phyloP scores from a whole-genome alignment of 2,888 invertebrate species.

The Metopia argyrocephala region DNA sequence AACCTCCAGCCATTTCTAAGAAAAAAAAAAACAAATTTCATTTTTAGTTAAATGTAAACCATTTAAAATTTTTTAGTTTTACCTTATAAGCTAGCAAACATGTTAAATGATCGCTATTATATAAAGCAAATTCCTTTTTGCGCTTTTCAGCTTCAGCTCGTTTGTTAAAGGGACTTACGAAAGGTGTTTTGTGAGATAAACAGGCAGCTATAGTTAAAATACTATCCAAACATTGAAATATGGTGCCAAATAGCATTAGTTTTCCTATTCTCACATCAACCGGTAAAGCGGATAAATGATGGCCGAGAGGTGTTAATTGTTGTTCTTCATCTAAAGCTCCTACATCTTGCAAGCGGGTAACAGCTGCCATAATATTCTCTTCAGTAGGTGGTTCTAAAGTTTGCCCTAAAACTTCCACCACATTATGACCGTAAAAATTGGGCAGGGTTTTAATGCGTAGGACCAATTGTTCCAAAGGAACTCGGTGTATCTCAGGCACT shows the following conservation, averaged over 20 bases:
- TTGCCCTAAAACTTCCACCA: slow-evolving; percentile 78
- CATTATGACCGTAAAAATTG: slow-evolving; percentile 72
- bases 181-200: slow-evolving; percentile 88
- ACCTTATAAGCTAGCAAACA: slow-evolving; percentile 91
- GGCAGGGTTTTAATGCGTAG: slow-evolving; percentile 86
- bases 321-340: slow-evolving; percentile 88
- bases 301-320: slow-evolving; percentile 90
- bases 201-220: slow-evolving; percentile 93
- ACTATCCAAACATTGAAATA: slow-evolving; percentile 94
- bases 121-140: slow-evolving; percentile 86
- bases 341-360: slow-evolving; percentile 85
- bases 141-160: slow-evolving; percentile 85
- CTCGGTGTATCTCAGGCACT: slow-evolving; percentile 92
- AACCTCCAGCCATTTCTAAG: slow-evolving; percentile 88
- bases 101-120: slow-evolving; percentile 93
- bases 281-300: slow-evolving; percentile 91
- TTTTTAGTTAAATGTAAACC: neutral
- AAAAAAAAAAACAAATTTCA: neutral
- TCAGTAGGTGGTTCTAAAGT: slow-evolving; percentile 86
- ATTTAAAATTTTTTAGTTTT: too few species aligned
- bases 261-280: slow-evolving; percentile 96
- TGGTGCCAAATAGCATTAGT: slow-evolving; percentile 93
- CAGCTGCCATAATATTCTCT: slow-evolving; percentile 84
- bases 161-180: slow-evolving; percentile 87
- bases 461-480: slow-evolving; percentile 90